Base-by-base conservation (phyloP, 2,113 vertebrate genomes). In the Heptranchias perlo region DNA sequence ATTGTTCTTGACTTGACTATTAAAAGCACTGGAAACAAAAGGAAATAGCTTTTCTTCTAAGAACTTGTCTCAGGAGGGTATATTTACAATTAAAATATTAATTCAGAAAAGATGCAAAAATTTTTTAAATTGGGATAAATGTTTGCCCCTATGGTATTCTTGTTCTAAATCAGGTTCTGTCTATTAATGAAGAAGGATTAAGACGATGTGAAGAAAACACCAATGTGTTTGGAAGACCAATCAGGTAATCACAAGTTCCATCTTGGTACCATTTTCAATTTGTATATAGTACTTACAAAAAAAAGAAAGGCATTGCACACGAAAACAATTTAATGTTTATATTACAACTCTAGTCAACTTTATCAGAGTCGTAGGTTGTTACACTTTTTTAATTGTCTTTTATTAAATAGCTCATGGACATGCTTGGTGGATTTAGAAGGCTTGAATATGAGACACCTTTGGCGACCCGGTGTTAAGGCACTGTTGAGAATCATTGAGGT, bases 401-500 rank as follows among this genome's bases (percentile, higher is more conserved):
- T 18, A 23, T 95, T 54, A 67, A 65, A 0, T 96, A 99, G 99
- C 92, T 99, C 98, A 0, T 99, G 99, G 99, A 99, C 99, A 7
- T 99, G 99, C 96, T 97, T 99, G 69, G 98, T 99, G 97, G 99
- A 99, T 96, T 98, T 99, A 82, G 99, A 99, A 96, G 99, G 99
- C 1, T 97, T 99, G 39, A 99, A 99, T 97, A 99, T 99, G 99
- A 97, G 99, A 62, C 99, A 99, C 96, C 97, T 99, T 95, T 99
- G 99, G 99, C 97, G 99, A 94, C 99, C 99, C 0, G 99, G 99
- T 0, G 98, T 99, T 7, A 99, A 99, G 96, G 99, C 99, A 5
- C 97, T 99, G 96, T 97, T 99, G 96, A 98, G 99, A 39, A 99
- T 99, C 97, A 99, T 99, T 11, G 99, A 99, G 97, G 98, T 99